A percentile compares a stretch with the other conserved stretches of the same genome.
phyloP scores from a whole-genome alignment of 2,797 vertebrate genomes.

The Pteronotus mesoamericanus region DNA sequence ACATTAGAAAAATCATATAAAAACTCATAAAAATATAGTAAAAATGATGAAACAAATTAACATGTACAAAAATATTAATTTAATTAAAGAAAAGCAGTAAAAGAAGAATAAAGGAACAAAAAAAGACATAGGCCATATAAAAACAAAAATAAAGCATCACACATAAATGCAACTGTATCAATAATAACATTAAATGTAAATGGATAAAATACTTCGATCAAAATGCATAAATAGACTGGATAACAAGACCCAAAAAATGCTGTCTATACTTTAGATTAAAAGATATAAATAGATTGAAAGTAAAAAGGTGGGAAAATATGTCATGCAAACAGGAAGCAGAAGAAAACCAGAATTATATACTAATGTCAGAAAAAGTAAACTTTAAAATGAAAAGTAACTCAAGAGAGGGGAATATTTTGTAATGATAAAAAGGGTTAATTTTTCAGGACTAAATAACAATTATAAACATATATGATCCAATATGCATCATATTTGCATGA shows the following conservation, averaged over 20 bases:
- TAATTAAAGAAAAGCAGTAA: neutral
- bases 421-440: neutral
- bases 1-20: neutral
- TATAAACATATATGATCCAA: neutral
- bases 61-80: neutral
- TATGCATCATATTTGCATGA: neutral
- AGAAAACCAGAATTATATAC: neutral
- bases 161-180: neutral
- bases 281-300: neutral
- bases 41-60: neutral
- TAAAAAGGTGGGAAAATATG: neutral
- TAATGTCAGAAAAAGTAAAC: neutral
- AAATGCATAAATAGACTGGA: neutral
- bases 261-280: neutral
- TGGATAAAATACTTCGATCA: neutral
- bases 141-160: neutral
- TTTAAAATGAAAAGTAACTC: neutral
- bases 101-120: neutral
- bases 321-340: neutral
- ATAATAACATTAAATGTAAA: neutral
- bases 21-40: neutral
- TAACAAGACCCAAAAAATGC: neutral
- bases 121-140: neutral
- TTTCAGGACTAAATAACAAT: neutral
- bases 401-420: neutral